Conservation (phyloP, 2,113 vertebrate genomes). For the Suricata suricatta region DNA sequence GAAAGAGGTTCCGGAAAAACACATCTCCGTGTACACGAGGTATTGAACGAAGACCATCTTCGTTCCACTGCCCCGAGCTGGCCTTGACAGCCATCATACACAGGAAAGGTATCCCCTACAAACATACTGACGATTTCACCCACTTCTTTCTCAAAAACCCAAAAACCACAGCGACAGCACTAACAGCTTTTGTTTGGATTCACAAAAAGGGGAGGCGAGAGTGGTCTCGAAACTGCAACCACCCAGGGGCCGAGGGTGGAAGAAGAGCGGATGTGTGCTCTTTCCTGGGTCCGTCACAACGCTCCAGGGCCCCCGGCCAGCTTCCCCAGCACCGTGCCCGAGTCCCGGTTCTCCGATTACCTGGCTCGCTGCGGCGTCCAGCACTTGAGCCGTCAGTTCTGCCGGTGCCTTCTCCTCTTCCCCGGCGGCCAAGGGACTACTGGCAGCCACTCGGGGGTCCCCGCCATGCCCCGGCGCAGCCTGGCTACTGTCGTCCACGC, state of each 20-base stretch:
- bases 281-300: fast-evolving
- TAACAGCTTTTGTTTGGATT: background rate
- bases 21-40: background rate
- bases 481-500: constrained; percentile 27
- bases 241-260: background rate
- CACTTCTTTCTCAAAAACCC: background rate
- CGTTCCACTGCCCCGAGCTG: background rate
- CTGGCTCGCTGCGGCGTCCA: constrained; percentile 47
- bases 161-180: background rate
- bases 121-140: background rate
- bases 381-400: constrained; percentile 43
- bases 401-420: constrained; percentile 34
- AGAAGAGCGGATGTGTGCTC: background rate
- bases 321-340: background rate
- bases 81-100: background rate
- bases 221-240: background rate
- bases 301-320: background rate
- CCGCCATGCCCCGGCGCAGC: background rate
- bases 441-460: background rate
- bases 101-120: background rate
- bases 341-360: constrained; percentile 30
- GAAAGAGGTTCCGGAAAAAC: background rate
- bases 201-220: background rate
- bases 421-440: background rate
- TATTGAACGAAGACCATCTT: background rate